Percentiles rank a stretch among this genome's conserved stretches.
Evolutionary conservation across 2,888 invertebrate species (phyloP).

Genomic region (Magallana nippona): DNA sequence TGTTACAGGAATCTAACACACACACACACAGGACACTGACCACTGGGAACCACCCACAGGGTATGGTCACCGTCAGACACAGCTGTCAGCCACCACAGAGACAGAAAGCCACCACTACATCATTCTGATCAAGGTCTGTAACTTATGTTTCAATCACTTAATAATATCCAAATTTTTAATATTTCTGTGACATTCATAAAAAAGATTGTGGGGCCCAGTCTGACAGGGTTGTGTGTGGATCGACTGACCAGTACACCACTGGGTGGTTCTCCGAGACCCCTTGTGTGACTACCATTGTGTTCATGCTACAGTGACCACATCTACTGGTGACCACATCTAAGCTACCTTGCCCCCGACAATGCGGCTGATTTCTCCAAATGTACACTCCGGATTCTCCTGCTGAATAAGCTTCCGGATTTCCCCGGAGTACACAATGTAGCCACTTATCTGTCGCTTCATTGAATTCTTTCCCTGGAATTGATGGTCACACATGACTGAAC

Average conservation of each 20-base stretch:
- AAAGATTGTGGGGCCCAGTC: too few relatives aligned
- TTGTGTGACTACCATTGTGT: neutral
- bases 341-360: slow-evolving; percentile 86
- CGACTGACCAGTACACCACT: neutral
- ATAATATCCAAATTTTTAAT: too few relatives aligned
- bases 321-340: slow-evolving; percentile 29
- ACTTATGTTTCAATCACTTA: too few relatives aligned
- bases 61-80: neutral
- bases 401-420: slow-evolving; percentile 96
- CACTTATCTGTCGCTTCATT: slow-evolving; percentile 83
- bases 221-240: neutral
- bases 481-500: slow-evolving; percentile 21
- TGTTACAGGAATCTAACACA: neutral
- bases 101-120: too few relatives aligned
- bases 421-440: slow-evolving; percentile 98
- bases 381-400: slow-evolving; percentile 94
- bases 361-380: slow-evolving; percentile 92
- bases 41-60: neutral
- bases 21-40: neutral
- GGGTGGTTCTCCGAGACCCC: neutral
- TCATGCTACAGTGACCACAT: slow-evolving; percentile 38
- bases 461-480: slow-evolving; percentile 60
- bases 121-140: too few relatives aligned
- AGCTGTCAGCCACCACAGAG: too few relatives aligned
- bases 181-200: too few relatives aligned